Evolutionary conservation across 2,113 vertebrate species (phyloP).

Genomic region (Acanthisitta chloris): DNA sequence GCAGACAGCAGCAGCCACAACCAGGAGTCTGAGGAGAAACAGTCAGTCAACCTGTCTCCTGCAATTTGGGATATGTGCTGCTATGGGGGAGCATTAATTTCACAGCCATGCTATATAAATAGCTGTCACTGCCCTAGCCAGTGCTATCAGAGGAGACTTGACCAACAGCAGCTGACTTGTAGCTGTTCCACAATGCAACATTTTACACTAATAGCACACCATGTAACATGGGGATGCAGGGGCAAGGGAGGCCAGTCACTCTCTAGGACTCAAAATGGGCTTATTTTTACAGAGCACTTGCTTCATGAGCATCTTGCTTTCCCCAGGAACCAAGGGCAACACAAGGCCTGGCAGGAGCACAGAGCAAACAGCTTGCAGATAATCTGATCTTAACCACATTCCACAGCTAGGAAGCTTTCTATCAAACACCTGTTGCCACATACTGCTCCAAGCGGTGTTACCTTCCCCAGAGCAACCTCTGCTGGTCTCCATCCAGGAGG

Average conservation of each 20-base stretch:
- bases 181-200: not conserved
- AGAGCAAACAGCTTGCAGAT: not conserved
- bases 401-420: not conserved
- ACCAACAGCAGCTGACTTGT: conserved; percentile 5
- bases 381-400: not conserved
- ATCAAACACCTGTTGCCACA: not conserved
- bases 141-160: not conserved
- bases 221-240: not conserved
- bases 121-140: not conserved
- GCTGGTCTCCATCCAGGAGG: not conserved
- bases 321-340: not conserved
- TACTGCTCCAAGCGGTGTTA: not conserved
- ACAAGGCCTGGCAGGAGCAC: not conserved
- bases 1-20: not conserved
- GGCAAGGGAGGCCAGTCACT: not conserved
- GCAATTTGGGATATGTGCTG: not conserved
- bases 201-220: not conserved
- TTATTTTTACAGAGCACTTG: not conserved
- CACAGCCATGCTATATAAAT: not conserved
- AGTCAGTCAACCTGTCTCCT: not conserved
- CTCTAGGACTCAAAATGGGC: not conserved
- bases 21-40: not conserved
- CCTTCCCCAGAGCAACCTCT: not conserved
- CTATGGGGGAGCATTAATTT: not conserved
- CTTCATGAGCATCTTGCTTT: not conserved